A percentile compares a stretch with the other conserved stretches of the same genome.
Conservation (phyloP, 2,797 vertebrate genomes). For the Etheostoma perlongum region DNA sequence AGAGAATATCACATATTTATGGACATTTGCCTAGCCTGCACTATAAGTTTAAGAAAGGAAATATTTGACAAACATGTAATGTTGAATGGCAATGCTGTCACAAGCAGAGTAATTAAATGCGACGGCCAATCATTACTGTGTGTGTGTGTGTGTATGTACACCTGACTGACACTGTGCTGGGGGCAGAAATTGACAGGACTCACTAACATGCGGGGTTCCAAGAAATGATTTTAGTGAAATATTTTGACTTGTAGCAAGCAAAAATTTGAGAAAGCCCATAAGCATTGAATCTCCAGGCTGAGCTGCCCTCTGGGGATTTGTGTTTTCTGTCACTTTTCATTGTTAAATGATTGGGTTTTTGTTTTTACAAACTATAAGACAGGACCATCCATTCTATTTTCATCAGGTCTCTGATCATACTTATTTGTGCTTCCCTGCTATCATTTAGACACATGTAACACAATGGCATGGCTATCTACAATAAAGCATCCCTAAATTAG, state of each 20-base stretch:
- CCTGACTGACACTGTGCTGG: constrained; percentile 4
- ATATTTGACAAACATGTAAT: not conserved
- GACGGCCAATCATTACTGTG: constrained; percentile 42
- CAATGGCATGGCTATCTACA: not conserved
- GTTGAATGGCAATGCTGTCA: constrained; percentile 38
- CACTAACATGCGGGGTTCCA: not conserved
- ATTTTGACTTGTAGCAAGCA: constrained; percentile 42
- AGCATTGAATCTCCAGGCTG: constrained; percentile 40
- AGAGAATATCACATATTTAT: constrained; percentile 22
- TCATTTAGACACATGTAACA: constrained; percentile 11
- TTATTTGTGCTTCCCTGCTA: not conserved
- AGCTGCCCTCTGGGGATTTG: constrained; percentile 22
- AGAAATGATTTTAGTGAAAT: constrained; percentile 32
- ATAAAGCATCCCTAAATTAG: not conserved
- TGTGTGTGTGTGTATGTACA: not conserved
- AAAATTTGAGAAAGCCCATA: constrained; percentile 43
- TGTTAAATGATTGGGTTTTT: not conserved
- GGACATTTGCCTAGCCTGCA: constrained; percentile 2
- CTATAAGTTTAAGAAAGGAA: constrained; percentile 1
- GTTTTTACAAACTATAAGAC: not conserved
- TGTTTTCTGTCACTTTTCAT: no score
- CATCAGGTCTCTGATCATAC: not conserved
- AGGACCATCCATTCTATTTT: not conserved
- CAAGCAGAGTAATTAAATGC: constrained; percentile 56
- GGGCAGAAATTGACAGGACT: constrained; percentile 8